phyloP scores from a whole-genome alignment of 2,113 vertebrate species.

The Ictalurus furcatus region DNA sequence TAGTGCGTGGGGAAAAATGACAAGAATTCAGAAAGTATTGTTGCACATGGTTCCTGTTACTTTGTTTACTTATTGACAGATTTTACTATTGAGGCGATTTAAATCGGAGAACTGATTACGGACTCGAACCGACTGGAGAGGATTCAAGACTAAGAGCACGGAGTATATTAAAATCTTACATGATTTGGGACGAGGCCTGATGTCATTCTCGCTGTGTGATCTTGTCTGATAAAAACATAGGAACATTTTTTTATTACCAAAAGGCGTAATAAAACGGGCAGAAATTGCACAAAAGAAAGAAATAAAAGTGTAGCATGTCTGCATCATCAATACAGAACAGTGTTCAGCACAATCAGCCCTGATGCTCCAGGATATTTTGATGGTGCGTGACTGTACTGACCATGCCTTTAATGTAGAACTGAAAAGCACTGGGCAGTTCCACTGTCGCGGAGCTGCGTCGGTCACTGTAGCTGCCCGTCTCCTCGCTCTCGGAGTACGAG shows the following conservation, averaged over 20 bases:
- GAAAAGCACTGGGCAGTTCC: constrained; percentile 57
- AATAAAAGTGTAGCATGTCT: not conserved
- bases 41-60: not conserved
- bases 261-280: not conserved
- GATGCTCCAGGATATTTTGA: not conserved
- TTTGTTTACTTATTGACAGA: not conserved
- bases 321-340: not conserved
- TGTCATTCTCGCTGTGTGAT: constrained; percentile 57
- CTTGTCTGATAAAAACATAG: constrained; percentile 55
- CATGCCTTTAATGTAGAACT: constrained; percentile 61
- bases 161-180: constrained; percentile 63
- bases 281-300: not conserved
- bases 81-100: not conserved
- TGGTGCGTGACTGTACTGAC: constrained; percentile 53
- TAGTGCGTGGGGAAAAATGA: not conserved
- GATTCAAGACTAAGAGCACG: not conserved
- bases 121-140: not conserved
- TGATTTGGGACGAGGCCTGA: constrained; percentile 69
- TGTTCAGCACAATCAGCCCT: not conserved
- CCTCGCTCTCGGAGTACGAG: constrained; percentile 53
- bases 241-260: not conserved
- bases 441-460: constrained; percentile 42
- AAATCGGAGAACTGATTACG: not conserved
- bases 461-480: constrained; percentile 41
- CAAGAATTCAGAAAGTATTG: not conserved